Percentiles rank a stretch among this genome's conserved stretches.
Conservation (phyloP, 2,113 vertebrate genomes). For the Helogale parvula region DNA sequence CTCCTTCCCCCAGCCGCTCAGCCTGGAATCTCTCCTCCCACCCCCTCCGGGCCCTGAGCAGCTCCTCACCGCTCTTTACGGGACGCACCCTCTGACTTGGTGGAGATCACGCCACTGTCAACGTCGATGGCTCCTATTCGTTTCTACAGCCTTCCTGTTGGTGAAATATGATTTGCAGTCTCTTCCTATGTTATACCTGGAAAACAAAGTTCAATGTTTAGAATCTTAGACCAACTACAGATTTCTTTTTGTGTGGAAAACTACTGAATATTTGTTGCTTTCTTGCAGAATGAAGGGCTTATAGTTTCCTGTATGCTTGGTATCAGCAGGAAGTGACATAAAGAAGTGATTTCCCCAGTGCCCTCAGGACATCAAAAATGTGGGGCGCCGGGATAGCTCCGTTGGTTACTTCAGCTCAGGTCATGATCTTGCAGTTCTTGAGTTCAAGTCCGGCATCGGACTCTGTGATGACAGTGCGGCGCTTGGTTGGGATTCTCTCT, state of each 20-base stretch:
- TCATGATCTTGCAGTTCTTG: too few species aligned
- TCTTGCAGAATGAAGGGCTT: background rate
- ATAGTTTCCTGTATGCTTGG: background rate
- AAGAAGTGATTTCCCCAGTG: background rate
- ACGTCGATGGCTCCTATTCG: accelerated
- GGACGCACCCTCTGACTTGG: background rate
- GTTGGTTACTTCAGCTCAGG: too few species aligned
- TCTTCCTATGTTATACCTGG: background rate
- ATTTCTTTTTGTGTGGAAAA: background rate
- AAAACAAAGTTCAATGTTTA: background rate
- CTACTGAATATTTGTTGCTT: background rate
- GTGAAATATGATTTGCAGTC: background rate
- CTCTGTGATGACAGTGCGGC: too few species aligned
- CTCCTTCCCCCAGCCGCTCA: too few species aligned
- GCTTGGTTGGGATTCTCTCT: too few species aligned
- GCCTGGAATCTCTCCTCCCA: background rate
- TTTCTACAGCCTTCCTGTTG: background rate
- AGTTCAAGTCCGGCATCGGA: too few species aligned
- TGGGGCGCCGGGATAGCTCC: too few species aligned
- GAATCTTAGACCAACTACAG: background rate
- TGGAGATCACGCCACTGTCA: background rate
- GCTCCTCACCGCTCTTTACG: accelerated
- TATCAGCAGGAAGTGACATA: background rate
- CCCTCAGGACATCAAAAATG: background rate
- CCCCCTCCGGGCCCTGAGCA: too few species aligned